Evolutionary conservation across 2,888 invertebrate genomes (phyloP).

Genomic region (Ichneumoninae sp.): DNA sequence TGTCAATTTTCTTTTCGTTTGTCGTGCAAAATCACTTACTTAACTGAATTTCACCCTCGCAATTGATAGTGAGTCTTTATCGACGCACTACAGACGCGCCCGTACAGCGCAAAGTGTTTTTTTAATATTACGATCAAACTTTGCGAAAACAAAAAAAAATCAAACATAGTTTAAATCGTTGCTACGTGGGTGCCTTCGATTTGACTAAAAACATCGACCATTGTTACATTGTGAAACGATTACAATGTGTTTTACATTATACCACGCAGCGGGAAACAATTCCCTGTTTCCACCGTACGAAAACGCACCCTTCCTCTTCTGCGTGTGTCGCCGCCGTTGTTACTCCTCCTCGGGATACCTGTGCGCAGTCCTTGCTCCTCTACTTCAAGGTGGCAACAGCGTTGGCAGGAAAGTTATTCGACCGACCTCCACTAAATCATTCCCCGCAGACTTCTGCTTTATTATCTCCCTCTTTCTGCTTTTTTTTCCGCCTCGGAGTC

Average conservation of each 20-base stretch:
- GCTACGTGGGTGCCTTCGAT: background rate
- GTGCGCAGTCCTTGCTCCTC: slow-evolving; percentile 58
- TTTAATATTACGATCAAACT: background rate
- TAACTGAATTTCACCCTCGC: background rate
- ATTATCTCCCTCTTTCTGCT: slow-evolving; percentile 56
- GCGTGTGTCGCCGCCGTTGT: slow-evolving; percentile 22
- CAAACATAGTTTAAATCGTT: background rate
- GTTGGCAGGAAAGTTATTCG: slow-evolving; percentile 82
- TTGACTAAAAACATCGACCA: background rate
- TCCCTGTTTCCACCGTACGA: background rate
- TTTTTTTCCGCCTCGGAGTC: slow-evolving; percentile 48
- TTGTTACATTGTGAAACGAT: background rate
- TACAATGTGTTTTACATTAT: background rate
- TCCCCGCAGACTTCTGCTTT: slow-evolving; percentile 76
- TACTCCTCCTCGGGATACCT: slow-evolving; percentile 37
- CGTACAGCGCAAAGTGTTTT: background rate
- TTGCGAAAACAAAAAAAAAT: background rate
- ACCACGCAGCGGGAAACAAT: background rate
- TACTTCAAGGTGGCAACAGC: slow-evolving; percentile 80
- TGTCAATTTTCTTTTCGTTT: background rate
- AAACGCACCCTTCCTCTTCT: background rate
- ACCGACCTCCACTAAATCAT: slow-evolving; percentile 81
- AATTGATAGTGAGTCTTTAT: background rate
- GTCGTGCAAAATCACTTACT: background rate
- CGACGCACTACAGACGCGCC: background rate